phyloP scores from a whole-genome alignment of 2,797 vertebrate genomes.

The Neoniphon sammara region DNA sequence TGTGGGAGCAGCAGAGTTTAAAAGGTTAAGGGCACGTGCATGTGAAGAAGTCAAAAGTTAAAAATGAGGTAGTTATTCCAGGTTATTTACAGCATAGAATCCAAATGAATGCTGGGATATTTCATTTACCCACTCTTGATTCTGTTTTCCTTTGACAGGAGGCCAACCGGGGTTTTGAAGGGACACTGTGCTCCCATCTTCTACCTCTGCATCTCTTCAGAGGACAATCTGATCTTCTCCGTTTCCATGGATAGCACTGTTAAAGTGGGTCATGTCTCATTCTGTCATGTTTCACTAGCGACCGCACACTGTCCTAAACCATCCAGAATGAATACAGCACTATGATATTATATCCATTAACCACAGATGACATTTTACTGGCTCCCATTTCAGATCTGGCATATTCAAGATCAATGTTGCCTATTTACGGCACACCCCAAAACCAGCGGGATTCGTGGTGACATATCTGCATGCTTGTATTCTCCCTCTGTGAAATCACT shows the following conservation, averaged over 20 bases:
- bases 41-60: too few relatives aligned
- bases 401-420: conserved; percentile 83
- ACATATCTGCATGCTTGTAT: conserved; percentile 78
- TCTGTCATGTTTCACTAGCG: background rate
- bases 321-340: background rate
- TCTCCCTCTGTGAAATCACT: conserved; percentile 73
- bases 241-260: conserved; percentile 77
- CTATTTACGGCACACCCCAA: conserved; percentile 78
- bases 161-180: conserved; percentile 79
- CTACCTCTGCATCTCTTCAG: conserved; percentile 75
- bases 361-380: background rate
- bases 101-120: too few relatives aligned
- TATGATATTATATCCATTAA: background rate
- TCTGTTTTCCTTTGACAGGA: conserved; percentile 71
- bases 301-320: background rate
- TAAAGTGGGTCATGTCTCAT: conserved; percentile 70
- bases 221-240: conserved; percentile 82
- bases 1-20: too few relatives aligned
- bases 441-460: conserved; percentile 75
- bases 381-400: conserved; percentile 81
- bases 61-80: too few relatives aligned
- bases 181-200: conserved; percentile 78
- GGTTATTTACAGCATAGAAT: too few relatives aligned
- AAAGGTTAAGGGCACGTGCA: too few relatives aligned
- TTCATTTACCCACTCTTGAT: background rate